Evolutionary conservation across 2,113 vertebrate species (phyloP), one percentile per base, ranked within the genome.

Genomic region (Tilapia sparmanii): DNA sequence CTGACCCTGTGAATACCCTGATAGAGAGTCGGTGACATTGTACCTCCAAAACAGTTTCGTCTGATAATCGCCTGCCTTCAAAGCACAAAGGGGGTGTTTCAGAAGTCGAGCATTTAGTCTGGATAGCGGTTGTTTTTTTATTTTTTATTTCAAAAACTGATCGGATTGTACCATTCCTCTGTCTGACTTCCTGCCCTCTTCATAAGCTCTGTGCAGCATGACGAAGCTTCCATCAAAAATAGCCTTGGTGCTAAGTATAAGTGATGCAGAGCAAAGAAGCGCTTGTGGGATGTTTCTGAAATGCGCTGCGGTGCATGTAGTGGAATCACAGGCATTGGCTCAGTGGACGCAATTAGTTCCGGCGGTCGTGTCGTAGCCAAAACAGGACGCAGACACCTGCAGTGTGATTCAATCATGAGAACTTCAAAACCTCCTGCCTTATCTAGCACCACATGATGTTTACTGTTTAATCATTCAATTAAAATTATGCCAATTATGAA

Each of bases 301-400:
- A 52, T 33, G 73, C 3, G 18, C 73, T 33, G 73, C 18, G 6
- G 73, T 52, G 73, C 73, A 52, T 6, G 26, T 78, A 78, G 73
- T 33, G 45, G 7, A 33, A 78, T 78, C 42, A 13, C 73, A 78
- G 7, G 26, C 10, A 50, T 33, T 13, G 26, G 73, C 73, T 78
- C 73, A 78, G 73, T 52, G 73, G 73, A 33, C 26, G 11, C 73
- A 78, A 78, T 78, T 78, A 78, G 73, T 78, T 78, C 73, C 45
- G 26, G 26, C 10, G 26, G 73, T 52, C 45, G 10, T 78, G 16
- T 78, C 5, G 1, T 50, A 78, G 73, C 26, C 16, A 31, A 29
- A 50, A 50, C 45, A 5, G 10, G 71, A 78, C 71, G 16, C 26
- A 52, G 26, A 33, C 26, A 52, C 73, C 73, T 78, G 73, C 45